phyloP scores from a whole-genome alignment of 2,113 vertebrate genomes.

The Poecilia latipinna region DNA sequence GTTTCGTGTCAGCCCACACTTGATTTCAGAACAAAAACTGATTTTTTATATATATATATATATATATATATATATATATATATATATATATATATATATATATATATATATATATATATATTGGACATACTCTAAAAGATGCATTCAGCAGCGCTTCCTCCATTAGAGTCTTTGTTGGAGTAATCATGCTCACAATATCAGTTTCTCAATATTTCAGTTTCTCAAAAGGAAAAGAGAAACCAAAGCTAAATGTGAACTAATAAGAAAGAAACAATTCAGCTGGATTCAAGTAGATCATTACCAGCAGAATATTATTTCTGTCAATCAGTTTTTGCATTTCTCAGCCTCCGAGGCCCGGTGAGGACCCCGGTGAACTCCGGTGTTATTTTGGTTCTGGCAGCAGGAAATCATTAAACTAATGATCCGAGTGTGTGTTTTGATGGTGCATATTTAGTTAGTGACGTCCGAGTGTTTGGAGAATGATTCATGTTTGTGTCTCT shows the following conservation, averaged over 20 bases:
- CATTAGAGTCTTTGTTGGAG: constrained; percentile 52
- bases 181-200: constrained; percentile 37
- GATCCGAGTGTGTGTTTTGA: not conserved
- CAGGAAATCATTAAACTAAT: constrained; percentile 2
- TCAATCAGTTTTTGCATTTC: not conserved
- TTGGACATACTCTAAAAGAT: constrained; percentile 34
- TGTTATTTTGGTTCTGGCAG: not conserved
- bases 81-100: too few relatives aligned
- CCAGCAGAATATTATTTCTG: not conserved
- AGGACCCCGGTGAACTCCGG: not conserved
- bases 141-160: constrained; percentile 34
- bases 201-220: constrained; percentile 24
- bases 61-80: too few relatives aligned
- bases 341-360: not conserved
- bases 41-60: too few relatives aligned
- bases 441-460: not conserved
- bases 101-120: too few relatives aligned
- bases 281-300: not conserved
- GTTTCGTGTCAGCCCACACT: not conserved
- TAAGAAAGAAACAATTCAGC: not conserved
- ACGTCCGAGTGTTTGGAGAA: not conserved
- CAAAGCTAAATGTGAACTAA: not conserved
- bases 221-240: not conserved
- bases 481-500: not conserved
- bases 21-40: constrained; percentile 11